These are phyloP conservation scores for Asobara japonica DNA, from an alignment of 1,140 invertebrate species.

Conservation along the genomic window DNA sequence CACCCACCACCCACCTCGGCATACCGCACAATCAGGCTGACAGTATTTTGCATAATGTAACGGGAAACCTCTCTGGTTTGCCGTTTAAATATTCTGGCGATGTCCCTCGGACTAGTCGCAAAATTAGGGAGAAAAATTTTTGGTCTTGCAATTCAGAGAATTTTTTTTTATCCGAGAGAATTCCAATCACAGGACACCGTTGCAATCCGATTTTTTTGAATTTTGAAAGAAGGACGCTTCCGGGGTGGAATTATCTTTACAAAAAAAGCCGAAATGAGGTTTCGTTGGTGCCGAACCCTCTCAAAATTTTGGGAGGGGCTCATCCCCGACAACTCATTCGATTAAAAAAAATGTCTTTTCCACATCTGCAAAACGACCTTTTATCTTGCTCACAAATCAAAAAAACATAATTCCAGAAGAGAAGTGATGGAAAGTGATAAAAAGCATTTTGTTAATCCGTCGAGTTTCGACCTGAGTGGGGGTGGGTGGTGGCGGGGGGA, in stretches of 20 bases:
- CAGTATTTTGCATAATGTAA: neutral
- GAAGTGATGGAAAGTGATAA: constrained; percentile 14
- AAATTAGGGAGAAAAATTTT: too few species aligned
- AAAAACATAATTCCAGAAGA: constrained; percentile 5
- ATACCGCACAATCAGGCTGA: neutral
- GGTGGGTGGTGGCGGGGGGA: neutral
- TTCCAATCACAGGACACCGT: too few species aligned
- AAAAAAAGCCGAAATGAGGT: too few species aligned
- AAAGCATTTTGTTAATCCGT: constrained; percentile 17
- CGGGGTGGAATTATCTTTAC: too few species aligned
- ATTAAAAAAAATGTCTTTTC: constrained; percentile 9
- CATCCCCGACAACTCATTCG: too few species aligned
- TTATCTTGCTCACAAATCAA: constrained; percentile 2
- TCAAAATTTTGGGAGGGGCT: too few species aligned
- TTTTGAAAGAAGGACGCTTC: too few species aligned
- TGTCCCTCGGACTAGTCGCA: too few species aligned
- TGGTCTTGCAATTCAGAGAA: too few species aligned
- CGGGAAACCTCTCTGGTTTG: neutral
- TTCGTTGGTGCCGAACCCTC: too few species aligned
- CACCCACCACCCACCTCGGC: neutral
- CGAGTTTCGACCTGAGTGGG: neutral
- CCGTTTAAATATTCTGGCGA: neutral
- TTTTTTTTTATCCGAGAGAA: too few species aligned
- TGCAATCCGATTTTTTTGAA: too few species aligned
- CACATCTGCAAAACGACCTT: neutral